Conservation (phyloP, 2,888 invertebrate species). For the Patella depressa region DNA sequence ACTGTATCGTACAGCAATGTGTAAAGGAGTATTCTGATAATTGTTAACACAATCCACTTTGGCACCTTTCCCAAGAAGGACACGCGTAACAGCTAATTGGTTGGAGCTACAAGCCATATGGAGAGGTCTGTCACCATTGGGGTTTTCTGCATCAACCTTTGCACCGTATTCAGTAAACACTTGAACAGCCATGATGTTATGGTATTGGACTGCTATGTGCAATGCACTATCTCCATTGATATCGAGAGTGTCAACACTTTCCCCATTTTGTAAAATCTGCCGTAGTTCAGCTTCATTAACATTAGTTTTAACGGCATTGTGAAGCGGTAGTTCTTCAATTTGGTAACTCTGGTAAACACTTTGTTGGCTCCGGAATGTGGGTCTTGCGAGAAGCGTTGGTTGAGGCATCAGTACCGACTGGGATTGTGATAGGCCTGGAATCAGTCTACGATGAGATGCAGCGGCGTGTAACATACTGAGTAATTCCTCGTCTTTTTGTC, state of each 20-base stretch:
- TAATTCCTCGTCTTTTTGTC: too few relatives aligned
- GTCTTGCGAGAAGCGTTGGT: too few relatives aligned
- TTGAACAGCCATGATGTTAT: background rate
- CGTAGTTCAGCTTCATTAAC: background rate
- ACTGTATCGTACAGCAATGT: background rate
- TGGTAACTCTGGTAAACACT: too few relatives aligned
- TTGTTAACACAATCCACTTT: background rate
- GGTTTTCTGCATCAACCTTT: background rate
- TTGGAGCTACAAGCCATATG: background rate
- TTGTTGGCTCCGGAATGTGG: too few relatives aligned
- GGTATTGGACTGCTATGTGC: background rate
- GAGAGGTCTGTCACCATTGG: background rate
- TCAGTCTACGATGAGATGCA: too few relatives aligned
- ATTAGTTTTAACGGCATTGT: background rate
- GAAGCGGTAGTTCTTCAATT: background rate
- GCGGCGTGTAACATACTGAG: too few relatives aligned
- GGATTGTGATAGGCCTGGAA: too few relatives aligned
- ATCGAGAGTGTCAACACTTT: background rate
- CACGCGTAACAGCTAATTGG: background rate
- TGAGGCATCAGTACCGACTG: too few relatives aligned
- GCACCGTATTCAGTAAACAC: background rate
- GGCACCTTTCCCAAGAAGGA: background rate
- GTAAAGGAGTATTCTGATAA: background rate
- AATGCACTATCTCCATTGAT: background rate
- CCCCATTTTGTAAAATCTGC: background rate